A percentile compares a stretch with the other conserved stretches of the same genome.
phyloP scores from a whole-genome alignment of 1,140 invertebrate genomes.

The Holcopasites calliopsidis region DNA sequence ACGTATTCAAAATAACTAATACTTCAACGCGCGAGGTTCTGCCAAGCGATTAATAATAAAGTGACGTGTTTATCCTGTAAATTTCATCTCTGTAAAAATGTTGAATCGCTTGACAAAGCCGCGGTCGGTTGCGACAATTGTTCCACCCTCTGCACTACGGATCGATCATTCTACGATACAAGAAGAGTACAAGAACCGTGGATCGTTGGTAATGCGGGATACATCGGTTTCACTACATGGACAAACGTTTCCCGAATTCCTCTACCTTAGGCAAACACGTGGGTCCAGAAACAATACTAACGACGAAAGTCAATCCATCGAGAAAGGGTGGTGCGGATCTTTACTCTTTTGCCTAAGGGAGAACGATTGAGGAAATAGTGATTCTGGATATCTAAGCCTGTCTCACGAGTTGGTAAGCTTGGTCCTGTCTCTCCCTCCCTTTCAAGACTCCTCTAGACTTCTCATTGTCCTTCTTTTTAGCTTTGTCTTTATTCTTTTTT shows the following conservation, averaged over 20 bases:
- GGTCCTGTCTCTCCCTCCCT: constrained; percentile 74
- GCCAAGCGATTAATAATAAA: constrained; percentile 9
- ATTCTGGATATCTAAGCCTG: constrained; percentile 51
- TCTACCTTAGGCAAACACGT: not conserved
- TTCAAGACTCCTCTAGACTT: constrained; percentile 24
- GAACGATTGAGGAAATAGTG: constrained; percentile 39
- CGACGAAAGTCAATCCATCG: no score
- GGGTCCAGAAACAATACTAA: no score
- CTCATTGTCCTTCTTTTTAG: constrained; percentile 1
- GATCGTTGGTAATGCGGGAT: not conserved
- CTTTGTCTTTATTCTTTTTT: not conserved
- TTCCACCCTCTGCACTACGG: constrained; percentile 8
- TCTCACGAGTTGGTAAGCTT: constrained; percentile 75
- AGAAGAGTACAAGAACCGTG: constrained; percentile 11
- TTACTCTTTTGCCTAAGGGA: no score
- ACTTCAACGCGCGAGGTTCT: not conserved
- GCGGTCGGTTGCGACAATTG: not conserved
- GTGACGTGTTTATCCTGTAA: not conserved
- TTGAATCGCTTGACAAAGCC: constrained; percentile 31
- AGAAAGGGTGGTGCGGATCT: not conserved
- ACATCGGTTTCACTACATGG: constrained; percentile 21
- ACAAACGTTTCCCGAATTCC: constrained; percentile 14
- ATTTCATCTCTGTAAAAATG: not conserved
- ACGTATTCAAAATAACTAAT: constrained; percentile 17
- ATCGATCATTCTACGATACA: not conserved